These are phyloP conservation scores for Melanogrammus aeglefinus DNA, from an alignment of 2,797 vertebrate genomes.

Conservation along the genomic window DNA sequence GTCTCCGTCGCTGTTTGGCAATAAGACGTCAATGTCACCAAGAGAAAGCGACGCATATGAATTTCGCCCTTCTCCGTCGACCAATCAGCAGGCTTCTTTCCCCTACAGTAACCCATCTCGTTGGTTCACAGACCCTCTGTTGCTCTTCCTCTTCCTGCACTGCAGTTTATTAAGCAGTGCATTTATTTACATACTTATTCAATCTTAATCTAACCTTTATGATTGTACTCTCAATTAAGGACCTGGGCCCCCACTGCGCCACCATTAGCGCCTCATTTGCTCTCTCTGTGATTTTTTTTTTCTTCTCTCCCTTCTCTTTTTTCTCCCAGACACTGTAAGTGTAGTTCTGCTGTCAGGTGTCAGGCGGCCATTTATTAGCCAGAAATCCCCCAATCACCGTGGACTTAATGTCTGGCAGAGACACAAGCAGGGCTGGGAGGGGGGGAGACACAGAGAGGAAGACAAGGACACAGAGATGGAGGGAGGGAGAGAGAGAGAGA, in stretches of 20 bases:
- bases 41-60: background rate
- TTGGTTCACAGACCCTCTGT: constrained; percentile 30
- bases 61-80: background rate
- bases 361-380: constrained; percentile 77
- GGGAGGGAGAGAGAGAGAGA: constrained; percentile 26
- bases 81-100: background rate
- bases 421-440: constrained; percentile 49
- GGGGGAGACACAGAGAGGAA: background rate
- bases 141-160: background rate
- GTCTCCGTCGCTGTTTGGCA: background rate
- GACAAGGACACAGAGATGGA: background rate
- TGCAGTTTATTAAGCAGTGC: background rate
- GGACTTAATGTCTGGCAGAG: constrained; percentile 72
- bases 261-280: constrained; percentile 92
- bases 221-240: constrained; percentile 99
- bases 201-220: constrained; percentile 66
- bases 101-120: constrained; percentile 3
- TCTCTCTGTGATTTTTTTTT: constrained; percentile 68
- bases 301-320: constrained; percentile 28
- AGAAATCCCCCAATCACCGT: constrained; percentile 61
- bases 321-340: constrained; percentile 73
- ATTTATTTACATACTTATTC: constrained; percentile 5
- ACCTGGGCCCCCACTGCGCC: constrained; percentile 82
- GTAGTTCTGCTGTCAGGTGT: constrained; percentile 81
- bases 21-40: background rate